Conservation (phyloP, 1,140 invertebrate genomes). For the Platyscapa corneri region DNA sequence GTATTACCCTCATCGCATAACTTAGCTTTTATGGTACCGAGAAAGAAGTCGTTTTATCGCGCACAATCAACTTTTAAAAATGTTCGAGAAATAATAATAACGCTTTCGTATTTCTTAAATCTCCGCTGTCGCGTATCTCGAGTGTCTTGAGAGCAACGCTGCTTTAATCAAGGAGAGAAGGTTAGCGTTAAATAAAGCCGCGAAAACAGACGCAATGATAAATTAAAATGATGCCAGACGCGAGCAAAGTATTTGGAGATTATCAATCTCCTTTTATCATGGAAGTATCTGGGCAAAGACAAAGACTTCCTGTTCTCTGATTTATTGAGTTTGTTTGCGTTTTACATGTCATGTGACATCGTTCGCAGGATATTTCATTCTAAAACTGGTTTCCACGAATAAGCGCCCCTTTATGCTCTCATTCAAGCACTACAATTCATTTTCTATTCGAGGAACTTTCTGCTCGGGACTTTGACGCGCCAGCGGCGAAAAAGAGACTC, state of each 20-base stretch:
- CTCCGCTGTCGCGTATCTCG: neutral
- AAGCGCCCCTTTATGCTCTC: neutral
- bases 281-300: neutral
- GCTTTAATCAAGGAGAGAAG: neutral
- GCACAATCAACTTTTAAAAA: neutral
- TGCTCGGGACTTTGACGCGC: neutral
- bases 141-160: neutral
- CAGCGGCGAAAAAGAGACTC: neutral
- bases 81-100: neutral
- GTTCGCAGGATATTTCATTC: neutral
- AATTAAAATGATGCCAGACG: neutral
- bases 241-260: neutral
- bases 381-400: slow-evolving; percentile 8
- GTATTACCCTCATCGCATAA: neutral
- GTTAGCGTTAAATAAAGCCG: no score
- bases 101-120: neutral
- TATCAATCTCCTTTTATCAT: neutral
- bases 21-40: neutral
- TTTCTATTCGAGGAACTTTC: neutral
- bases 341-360: neutral
- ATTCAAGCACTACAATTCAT: slow-evolving; percentile 1
- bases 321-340: slow-evolving; percentile 5
- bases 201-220: no score
- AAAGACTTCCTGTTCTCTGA: neutral
- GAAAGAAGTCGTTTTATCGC: neutral